Base-by-base conservation (phyloP, 1,140 invertebrate species). In the Drosophila tristis region DNA sequence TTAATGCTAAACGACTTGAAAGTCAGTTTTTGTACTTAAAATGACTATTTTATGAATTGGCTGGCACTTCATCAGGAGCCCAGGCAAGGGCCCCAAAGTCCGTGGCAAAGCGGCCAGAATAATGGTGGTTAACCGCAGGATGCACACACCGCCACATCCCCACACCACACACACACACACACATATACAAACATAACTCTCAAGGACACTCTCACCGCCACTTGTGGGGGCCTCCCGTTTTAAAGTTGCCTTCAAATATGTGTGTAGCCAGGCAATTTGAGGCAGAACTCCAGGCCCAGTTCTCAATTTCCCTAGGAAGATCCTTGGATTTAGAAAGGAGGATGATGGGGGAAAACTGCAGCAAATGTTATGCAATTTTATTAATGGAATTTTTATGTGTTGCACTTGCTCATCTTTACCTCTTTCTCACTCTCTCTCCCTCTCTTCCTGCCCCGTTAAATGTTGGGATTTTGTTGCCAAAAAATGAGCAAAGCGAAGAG, bases 381-480 rank as follows among this genome's bases (percentile, higher is more conserved):
- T 84, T 72, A 84, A 84, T 84, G 75, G 62, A 71, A 75, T 75
- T 80, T 80, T 77, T 77, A 73, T 77, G 63, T 57, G 35, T 55
- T 73, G 70, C 68, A 62, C n/a, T 70, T 60, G 59, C 15, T 39
- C 39, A 11, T 39, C 15, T 63, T 50, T 57, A 49, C 62, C 59
- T 65, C 43, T 55, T 50, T 43, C 45, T 9, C 13, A 23, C 50
- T 49, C 16, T 49, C n/a, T 47, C 15, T 23, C 29, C 25, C 20
- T 25, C 43, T 43, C 11, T 49, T 25, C 4, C 16, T 43, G 13
- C 39, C 47, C 50, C 35, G 35, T 59, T 56, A 58, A 71, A 25
- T 15, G 48, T 25, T 8, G 7, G 35, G 43, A 67, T 71, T 61
- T 74, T 64, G 63, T 53, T 42, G 20, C 15, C 31, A 54, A 50